Evolutionary conservation across 1,140 invertebrate species (phyloP).

Genomic region (Cylas formicarius): DNA sequence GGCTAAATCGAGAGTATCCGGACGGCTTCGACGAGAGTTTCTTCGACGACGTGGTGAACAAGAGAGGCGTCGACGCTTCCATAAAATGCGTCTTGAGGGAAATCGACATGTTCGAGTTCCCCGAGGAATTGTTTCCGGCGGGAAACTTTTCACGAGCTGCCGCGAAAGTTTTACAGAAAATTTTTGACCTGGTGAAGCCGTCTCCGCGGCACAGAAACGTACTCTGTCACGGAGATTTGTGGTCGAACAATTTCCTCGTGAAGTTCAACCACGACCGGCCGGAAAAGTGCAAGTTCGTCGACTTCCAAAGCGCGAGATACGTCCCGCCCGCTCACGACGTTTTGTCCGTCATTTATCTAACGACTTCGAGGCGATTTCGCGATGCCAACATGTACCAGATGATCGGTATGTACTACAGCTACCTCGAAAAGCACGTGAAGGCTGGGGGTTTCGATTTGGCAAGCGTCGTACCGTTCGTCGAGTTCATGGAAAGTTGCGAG

Average conservation of each 20-base stretch:
- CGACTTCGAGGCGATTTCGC: constrained; percentile 39
- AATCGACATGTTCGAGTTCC: constrained; percentile 20
- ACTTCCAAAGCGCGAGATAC: constrained; percentile 44
- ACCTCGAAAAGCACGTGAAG: constrained; percentile 26
- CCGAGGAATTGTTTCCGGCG: constrained; percentile 11
- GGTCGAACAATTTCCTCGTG: constrained; percentile 45
- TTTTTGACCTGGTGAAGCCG: constrained; percentile 22
- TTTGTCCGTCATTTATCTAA: constrained; percentile 41
- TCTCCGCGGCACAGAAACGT: constrained; percentile 34
- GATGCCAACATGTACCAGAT: constrained; percentile 27
- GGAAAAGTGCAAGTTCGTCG: constrained; percentile 39
- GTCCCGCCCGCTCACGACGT: constrained; percentile 45
- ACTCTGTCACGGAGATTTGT: constrained; percentile 43
- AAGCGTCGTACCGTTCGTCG: constrained; percentile 22
- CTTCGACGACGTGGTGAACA: constrained; percentile 20
- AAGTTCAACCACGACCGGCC: constrained; percentile 26
- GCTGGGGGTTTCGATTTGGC: constrained; percentile 15
- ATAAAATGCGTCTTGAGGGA: constrained; percentile 21
- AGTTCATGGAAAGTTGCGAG: constrained; percentile 31
- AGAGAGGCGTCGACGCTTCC: constrained; percentile 15
- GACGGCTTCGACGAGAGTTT: constrained; percentile 27
- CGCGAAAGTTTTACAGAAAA: constrained; percentile 2
- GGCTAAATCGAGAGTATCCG: constrained; percentile 16
- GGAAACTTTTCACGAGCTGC: constrained; percentile 14
- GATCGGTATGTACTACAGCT: constrained; percentile 29